Percentiles rank a stretch among this genome's conserved stretches.
Conservation (phyloP, 2,113 vertebrate genomes). For the Pica pica region DNA sequence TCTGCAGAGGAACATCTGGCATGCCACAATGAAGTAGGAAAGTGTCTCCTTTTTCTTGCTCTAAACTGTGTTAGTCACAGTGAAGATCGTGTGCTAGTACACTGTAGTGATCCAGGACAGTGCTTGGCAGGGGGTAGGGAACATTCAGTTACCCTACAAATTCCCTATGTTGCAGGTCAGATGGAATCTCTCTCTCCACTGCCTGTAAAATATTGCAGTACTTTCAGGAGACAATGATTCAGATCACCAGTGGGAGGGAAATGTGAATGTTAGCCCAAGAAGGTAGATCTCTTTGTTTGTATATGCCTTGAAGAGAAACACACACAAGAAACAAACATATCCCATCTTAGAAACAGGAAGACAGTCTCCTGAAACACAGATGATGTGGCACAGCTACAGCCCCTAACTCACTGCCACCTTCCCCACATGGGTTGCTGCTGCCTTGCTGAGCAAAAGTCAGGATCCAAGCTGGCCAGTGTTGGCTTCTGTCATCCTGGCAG, state of each 20-base stretch:
- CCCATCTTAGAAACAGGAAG: not conserved
- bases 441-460: not conserved
- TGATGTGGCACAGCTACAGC: not conserved
- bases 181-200: not conserved
- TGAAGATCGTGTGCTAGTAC: not conserved
- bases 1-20: not conserved
- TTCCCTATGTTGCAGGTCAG: not conserved
- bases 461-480: not conserved
- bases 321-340: not conserved
- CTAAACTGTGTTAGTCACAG: not conserved
- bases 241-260: not conserved
- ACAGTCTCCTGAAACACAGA: not conserved
- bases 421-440: fast-evolving
- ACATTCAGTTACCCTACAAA: not conserved
- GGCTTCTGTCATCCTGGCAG: not conserved
- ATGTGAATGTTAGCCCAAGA: not conserved
- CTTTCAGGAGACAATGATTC: not conserved
- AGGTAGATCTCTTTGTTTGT: not conserved
- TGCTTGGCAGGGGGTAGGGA: not conserved
- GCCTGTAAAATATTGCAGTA: not conserved
- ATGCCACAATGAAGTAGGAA: not conserved
- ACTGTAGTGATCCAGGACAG: not conserved
- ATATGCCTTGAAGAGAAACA: not conserved
- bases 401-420: not conserved
- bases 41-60: not conserved